phyloP scores from a whole-genome alignment of 2,888 invertebrate species.

The Clostera curtula region DNA sequence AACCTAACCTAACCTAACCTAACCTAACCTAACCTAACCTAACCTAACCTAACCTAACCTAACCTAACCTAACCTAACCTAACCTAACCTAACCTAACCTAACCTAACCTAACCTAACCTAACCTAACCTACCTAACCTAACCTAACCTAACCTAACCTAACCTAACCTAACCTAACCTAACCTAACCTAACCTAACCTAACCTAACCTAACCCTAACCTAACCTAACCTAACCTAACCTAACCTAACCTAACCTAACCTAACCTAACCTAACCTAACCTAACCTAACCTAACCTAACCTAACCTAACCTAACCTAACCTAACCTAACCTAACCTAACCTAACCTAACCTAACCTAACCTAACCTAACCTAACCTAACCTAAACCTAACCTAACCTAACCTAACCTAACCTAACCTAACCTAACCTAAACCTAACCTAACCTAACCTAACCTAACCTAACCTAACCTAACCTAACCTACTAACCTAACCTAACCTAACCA shows the following conservation, averaged over 20 bases:
- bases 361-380: conserved; percentile 3
- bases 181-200: conserved; percentile 15
- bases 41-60: too few species aligned
- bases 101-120: too few species aligned
- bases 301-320: conserved; percentile 16
- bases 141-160: too few species aligned
- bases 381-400: conserved; percentile 4
- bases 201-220: conserved; percentile 15
- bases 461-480: conserved; percentile 5
- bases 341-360: conserved; percentile 3
- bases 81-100: too few species aligned
- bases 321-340: conserved; percentile 16
- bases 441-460: conserved; percentile 2
- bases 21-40: too few species aligned
- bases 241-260: conserved; percentile 9
- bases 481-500: conserved; percentile 6
- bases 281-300: conserved; percentile 17
- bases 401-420: conserved; percentile 3
- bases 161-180: conserved; percentile 16
- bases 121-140: too few species aligned
- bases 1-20: too few species aligned
- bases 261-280: conserved; percentile 16
- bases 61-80: too few species aligned
- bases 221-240: conserved; percentile 8
- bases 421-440: too few species aligned